Evolutionary conservation across 2,797 vertebrate species (phyloP).

Genomic region (Cirrhinus molitorella): DNA sequence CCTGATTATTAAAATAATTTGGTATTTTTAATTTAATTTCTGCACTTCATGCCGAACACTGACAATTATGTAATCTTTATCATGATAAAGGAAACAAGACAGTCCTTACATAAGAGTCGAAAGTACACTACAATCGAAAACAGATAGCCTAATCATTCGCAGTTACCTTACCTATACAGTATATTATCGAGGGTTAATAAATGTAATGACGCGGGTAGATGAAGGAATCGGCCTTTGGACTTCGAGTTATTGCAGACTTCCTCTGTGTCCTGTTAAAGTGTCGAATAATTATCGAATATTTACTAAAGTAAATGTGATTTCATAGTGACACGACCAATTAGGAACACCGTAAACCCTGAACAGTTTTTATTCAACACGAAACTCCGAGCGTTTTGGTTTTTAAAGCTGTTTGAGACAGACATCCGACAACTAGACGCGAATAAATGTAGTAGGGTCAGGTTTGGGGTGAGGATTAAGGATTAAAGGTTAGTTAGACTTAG

Average conservation of each 20-base stretch:
- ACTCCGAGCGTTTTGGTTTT: neutral
- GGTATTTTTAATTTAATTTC: neutral
- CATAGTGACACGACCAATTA: neutral
- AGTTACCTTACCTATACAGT: neutral
- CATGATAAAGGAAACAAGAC: neutral
- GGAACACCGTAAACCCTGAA: neutral
- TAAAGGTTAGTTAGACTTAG: slow-evolving; percentile 44
- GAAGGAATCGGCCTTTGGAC: neutral
- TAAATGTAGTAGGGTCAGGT: slow-evolving; percentile 35
- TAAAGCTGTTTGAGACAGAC: neutral
- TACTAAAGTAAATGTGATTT: neutral
- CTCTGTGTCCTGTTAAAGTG: neutral
- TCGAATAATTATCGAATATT: neutral
- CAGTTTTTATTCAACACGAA: neutral
- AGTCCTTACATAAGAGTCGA: neutral
- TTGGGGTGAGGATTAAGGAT: slow-evolving; percentile 43
- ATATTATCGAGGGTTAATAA: neutral
- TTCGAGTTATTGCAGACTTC: neutral
- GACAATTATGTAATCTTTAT: neutral
- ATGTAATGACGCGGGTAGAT: neutral
- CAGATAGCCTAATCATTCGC: neutral
- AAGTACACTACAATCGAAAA: slow-evolving; percentile 7
- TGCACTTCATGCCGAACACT: neutral
- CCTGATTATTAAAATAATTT: neutral
- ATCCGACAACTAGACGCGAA: slow-evolving; percentile 21